These are phyloP conservation scores for Thaumetopoea pityocampa DNA, from an alignment of 1,140 invertebrate genomes.

Conservation along the genomic window DNA sequence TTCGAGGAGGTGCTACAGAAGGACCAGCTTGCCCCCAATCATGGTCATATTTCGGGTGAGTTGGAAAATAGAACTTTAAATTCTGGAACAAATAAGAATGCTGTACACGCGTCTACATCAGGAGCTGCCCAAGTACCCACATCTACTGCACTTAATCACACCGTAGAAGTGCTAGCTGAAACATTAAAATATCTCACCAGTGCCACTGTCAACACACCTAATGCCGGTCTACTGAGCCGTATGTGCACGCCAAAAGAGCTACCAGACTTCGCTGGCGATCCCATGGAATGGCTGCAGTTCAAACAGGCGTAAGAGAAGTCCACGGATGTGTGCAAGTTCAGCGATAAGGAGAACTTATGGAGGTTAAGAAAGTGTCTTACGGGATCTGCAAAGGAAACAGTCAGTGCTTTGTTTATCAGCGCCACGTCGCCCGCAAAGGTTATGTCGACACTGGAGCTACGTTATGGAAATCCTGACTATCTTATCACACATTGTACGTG, in stretches of 20 bases:
- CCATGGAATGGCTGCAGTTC: constrained; percentile 27
- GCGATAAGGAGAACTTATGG: constrained; percentile 24
- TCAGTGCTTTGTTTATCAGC: neutral
- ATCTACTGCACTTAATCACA: too few species aligned
- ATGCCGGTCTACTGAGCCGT: constrained; percentile 9
- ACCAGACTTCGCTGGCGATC: constrained; percentile 22
- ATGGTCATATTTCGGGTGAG: too few species aligned
- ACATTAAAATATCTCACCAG: neutral
- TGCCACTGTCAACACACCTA: neutral
- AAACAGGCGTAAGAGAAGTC: constrained; percentile 26
- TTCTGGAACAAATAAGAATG: too few species aligned
- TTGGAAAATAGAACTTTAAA: too few species aligned
- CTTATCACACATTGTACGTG: constrained; percentile 3
- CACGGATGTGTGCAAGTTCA: constrained; percentile 18
- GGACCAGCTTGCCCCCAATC: too few species aligned
- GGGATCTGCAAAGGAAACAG: neutral
- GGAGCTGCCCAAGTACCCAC: too few species aligned
- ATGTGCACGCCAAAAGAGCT: constrained; percentile 25
- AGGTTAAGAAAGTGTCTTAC: constrained; percentile 9
- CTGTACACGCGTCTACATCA: too few species aligned
- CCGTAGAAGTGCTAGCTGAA: neutral
- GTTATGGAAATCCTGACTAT: constrained; percentile 1
- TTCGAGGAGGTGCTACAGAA: neutral
- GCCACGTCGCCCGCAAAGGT: constrained; percentile 1
- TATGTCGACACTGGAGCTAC: constrained; percentile 1